These are phyloP conservation scores for Xenops minutus DNA, from an alignment of 2,797 vertebrate genomes.

Conservation along the genomic window DNA sequence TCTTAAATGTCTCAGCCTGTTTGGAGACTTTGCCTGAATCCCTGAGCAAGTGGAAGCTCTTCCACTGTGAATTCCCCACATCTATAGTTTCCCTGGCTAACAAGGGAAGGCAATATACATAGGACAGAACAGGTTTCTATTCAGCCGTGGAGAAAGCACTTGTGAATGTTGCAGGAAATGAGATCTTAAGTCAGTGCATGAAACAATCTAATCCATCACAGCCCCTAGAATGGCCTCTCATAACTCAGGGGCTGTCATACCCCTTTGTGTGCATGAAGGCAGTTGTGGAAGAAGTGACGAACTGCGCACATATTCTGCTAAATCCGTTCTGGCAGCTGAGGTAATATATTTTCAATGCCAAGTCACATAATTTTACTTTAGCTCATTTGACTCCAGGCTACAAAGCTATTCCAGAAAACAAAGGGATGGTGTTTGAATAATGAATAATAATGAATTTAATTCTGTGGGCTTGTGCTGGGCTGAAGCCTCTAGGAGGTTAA, in stretches of 20 bases:
- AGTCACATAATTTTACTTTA: conserved; percentile 84
- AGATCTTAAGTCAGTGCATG: conserved; percentile 84
- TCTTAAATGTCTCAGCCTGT: conserved; percentile 27
- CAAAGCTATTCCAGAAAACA: conserved; percentile 81
- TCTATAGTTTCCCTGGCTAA: conserved; percentile 21
- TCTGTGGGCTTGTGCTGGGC: conserved; percentile 62
- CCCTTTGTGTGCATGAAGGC: conserved; percentile 73
- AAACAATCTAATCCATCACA: conserved; percentile 84
- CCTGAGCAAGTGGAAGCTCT: conserved; percentile 25
- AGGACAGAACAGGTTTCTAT: conserved; percentile 63
- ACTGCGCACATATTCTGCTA: conserved; percentile 77
- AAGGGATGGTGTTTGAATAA: conserved; percentile 76
- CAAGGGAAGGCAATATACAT: conserved; percentile 25
- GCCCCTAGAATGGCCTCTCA: conserved; percentile 78
- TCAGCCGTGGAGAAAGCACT: conserved; percentile 77
- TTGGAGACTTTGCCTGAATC: conserved; percentile 25
- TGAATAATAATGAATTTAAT: conserved; percentile 82
- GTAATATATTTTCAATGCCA: conserved; percentile 82
- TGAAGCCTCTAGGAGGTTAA: conserved; percentile 63
- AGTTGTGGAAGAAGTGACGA: conserved; percentile 77
- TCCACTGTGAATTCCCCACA: background rate
- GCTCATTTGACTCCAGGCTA: conserved; percentile 82
- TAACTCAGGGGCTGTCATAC: conserved; percentile 79
- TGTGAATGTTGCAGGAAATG: conserved; percentile 83
- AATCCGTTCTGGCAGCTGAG: conserved; percentile 81